Conservation (phyloP, 2,113 vertebrate genomes). For the Climacteris rufus region DNA sequence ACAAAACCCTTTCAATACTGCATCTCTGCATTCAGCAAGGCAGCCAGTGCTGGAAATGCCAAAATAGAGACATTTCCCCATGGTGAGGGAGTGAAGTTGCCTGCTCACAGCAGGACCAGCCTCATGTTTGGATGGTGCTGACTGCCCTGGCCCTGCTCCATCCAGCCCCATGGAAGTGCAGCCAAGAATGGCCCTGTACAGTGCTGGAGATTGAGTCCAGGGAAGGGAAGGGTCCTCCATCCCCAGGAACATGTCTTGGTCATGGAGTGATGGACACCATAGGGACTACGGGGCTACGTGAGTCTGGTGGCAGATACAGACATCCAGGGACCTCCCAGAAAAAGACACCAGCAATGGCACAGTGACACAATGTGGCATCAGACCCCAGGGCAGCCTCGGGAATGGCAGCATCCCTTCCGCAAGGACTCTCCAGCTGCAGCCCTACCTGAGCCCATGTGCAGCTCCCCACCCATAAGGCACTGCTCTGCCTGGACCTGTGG, state of each 20-base stretch:
- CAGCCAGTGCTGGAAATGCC: neutral
- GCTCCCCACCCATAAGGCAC: neutral
- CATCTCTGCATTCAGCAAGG: neutral
- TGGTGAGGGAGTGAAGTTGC: neutral
- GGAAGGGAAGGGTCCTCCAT: neutral
- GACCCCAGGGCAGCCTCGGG: neutral
- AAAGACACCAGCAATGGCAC: neutral
- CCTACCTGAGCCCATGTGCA: neutral
- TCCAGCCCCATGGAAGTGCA: neutral
- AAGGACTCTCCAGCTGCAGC: neutral
- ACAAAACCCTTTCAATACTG: neutral
- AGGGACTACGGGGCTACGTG: neutral
- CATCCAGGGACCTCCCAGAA: neutral
- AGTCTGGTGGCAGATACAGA: neutral
- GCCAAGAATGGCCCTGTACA: neutral
- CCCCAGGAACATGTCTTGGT: accelerated
- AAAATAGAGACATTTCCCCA: neutral
- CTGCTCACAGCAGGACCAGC: neutral
- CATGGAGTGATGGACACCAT: neutral
- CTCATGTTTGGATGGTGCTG: neutral
- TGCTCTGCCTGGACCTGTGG: neutral
- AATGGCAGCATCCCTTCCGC: neutral
- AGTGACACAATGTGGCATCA: accelerated
- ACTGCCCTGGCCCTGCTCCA: neutral
- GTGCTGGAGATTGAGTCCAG: neutral